Base-by-base conservation (phyloP, 2,113 vertebrate species). In the Atractosteus spatula region DNA sequence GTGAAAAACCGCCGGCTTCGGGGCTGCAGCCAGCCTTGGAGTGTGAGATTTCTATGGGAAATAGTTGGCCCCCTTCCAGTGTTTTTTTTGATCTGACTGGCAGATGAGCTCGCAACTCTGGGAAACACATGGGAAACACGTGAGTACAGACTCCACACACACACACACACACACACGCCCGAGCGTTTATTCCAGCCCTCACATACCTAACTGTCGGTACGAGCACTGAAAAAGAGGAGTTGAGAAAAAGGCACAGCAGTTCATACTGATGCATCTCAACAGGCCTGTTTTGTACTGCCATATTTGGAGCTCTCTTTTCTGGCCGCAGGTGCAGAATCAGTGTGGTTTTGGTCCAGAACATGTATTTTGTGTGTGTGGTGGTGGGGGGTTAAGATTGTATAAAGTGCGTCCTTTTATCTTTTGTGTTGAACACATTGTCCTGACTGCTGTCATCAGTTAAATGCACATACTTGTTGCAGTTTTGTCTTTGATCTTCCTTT, bases 11-110 rank as follows among this genome's bases (percentile, higher is more conserved):
- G 84, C 88, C 90, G 90, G 84, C 90, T 92, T 92, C 91, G 79
- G 91, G 89, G 90, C 87, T 89, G 89, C 84, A 93, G 90, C 90
- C 92, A 93, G 92, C 90, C 85, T 90, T 10, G 87, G 87, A 91
- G 92, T 92, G 91, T 92, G 90, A 92, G 90, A 92, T 92, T 64
- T 92, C 86, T 92, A 82, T 91, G 91, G 86, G 90, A 92, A 92
- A 90, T 88, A 87, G 82, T 91, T 93, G 92, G 92, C 91, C 77
- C 79, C 79, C 80, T 86, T 91, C 92, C 91, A 93, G 83, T 59
- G 7, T 14, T 59, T 16, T 86, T 91, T 90, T 91, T 92, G 88
- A 92, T 92, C 90, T 91, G 87, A 88, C 89, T 92, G 91, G 90
- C 89, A 90, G 92, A 93, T 92, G 89, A 92, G 92, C 91, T 92